Conservation (phyloP, 2,888 invertebrate species). For the Pedicia rivosa region DNA sequence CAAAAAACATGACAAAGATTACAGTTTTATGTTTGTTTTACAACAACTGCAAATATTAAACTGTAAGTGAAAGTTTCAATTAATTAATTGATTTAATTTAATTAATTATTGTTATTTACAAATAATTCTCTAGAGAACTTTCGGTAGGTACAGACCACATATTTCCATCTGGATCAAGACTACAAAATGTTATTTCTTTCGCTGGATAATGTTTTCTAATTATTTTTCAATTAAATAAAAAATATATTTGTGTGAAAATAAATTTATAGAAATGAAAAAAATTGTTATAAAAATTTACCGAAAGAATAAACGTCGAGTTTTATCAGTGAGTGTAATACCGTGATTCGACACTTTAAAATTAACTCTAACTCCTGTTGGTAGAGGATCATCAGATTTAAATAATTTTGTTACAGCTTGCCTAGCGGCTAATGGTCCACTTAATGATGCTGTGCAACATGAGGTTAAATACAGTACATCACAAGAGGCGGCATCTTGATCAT, state of each 20-base stretch:
- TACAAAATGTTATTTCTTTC: conserved; percentile 80
- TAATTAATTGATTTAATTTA: background rate
- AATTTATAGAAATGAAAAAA: background rate
- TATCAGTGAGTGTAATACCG: conserved; percentile 94
- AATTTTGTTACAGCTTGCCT: conserved; percentile 78
- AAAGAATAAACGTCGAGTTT: conserved; percentile 61
- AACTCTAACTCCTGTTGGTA: conserved; percentile 56
- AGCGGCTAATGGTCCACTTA: conserved; percentile 92
- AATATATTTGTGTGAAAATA: background rate
- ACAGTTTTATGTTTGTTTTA: conserved; percentile 62
- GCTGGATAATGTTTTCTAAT: conserved; percentile 89
- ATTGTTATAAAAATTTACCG: conserved; percentile 12
- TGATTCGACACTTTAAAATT: conserved; percentile 95
- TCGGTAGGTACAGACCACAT: conserved; percentile 52
- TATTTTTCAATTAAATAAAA: conserved; percentile 43
- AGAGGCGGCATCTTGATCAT: conserved; percentile 63
- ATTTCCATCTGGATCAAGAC: conserved; percentile 83
- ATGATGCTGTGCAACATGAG: conserved; percentile 83
- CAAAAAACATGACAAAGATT: conserved; percentile 97
- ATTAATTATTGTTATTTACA: conserved; percentile 35
- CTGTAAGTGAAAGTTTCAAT: conserved; percentile 33
- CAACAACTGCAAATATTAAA: conserved; percentile 91
- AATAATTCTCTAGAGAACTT: conserved; percentile 48
- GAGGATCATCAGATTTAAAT: conserved; percentile 43
- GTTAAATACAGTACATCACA: conserved; percentile 86